phyloP scores from a whole-genome alignment of 2,113 vertebrate species.

The Osmerus eperlanus region DNA sequence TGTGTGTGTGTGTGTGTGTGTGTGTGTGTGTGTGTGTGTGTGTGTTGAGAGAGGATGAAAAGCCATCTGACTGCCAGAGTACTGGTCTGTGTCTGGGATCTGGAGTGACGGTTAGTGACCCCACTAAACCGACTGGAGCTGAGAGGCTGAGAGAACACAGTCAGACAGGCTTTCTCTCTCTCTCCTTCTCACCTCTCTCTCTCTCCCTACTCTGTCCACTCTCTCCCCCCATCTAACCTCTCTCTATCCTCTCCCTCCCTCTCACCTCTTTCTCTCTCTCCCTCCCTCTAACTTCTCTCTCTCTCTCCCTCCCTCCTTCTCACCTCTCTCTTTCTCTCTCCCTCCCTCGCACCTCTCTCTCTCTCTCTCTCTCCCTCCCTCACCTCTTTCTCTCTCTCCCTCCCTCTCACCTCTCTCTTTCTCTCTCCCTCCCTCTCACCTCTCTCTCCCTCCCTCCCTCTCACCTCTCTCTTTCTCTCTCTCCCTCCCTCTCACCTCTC shows the following conservation, averaged over 20 bases:
- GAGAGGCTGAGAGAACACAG: conserved; percentile 12
- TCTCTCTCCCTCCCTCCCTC: background rate
- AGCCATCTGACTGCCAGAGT: conserved; percentile 16
- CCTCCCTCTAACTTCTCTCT: too few relatives aligned
- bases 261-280: background rate
- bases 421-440: background rate
- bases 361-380: background rate
- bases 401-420: background rate
- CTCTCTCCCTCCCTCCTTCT: too few relatives aligned
- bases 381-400: background rate
- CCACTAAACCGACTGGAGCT: conserved; percentile 11
- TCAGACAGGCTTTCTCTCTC: conserved; percentile 16
- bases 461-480: background rate
- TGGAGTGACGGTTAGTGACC: conserved; percentile 16
- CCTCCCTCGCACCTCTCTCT: background rate
- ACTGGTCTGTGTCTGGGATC: background rate
- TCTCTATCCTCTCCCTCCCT: background rate
- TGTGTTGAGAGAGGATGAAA: conserved; percentile 7
- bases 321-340: background rate
- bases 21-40: conserved; percentile 1
- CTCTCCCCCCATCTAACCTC: background rate
- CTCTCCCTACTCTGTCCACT: background rate
- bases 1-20: conserved; percentile 6
- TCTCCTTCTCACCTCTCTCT: background rate
- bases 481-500: background rate